These are phyloP conservation scores for Sardinella longiceps DNA, from an alignment of 2,797 vertebrate genomes.

Conservation along the genomic window DNA sequence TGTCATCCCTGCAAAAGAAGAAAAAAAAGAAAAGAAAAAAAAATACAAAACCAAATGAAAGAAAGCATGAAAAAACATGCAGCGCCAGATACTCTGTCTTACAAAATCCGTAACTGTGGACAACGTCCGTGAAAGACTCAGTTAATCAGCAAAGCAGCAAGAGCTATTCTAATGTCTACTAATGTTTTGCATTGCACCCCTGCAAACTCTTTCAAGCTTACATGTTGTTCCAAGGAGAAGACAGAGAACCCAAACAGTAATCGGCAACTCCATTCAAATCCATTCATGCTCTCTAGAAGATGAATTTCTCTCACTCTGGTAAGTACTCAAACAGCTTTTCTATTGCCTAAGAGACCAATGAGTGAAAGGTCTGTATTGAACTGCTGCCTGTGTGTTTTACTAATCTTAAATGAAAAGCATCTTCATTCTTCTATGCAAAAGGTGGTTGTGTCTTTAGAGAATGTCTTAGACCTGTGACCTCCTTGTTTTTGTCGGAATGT, in stretches of 20 bases:
- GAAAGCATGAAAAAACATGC: background rate
- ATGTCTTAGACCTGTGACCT: too few relatives aligned
- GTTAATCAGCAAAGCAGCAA: background rate
- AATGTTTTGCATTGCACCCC: background rate
- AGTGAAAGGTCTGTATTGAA: background rate
- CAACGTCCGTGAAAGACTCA: constrained; percentile 12
- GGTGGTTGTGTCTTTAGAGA: background rate
- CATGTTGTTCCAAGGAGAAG: background rate
- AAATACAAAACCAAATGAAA: background rate
- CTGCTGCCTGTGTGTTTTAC: background rate
- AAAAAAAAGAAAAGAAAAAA: background rate
- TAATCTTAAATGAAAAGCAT: background rate
- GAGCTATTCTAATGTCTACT: constrained; percentile 9
- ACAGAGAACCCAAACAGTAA: background rate
- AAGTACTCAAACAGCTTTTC: background rate
- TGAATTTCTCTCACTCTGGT: background rate
- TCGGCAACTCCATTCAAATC: background rate
- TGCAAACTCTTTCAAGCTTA: background rate
- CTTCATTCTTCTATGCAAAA: background rate
- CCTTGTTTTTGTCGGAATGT: background rate
- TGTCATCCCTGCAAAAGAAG: constrained; percentile 12
- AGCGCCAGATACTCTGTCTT: background rate
- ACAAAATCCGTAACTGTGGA: constrained; percentile 16
- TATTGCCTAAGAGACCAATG: background rate
- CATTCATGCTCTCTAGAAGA: background rate